These are phyloP conservation scores for Sphaeramia orbicularis DNA, from an alignment of 2,797 vertebrate genomes.

Conservation along the genomic window DNA sequence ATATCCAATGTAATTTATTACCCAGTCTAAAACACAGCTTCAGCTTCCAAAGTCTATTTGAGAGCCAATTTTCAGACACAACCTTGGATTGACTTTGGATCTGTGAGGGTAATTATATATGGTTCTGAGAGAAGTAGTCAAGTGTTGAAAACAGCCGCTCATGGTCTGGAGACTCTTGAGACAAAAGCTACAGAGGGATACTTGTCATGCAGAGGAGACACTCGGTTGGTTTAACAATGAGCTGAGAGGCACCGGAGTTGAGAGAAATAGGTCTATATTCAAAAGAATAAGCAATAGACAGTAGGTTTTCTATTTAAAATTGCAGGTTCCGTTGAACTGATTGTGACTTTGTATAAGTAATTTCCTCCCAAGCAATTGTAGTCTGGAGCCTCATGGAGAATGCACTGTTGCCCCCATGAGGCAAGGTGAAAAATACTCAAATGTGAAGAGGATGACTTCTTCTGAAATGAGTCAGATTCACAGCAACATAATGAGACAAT, in stretches of 20 bases:
- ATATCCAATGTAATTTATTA: slow-evolving; percentile 56
- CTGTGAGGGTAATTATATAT: slow-evolving; percentile 71
- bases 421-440: slow-evolving; percentile 1
- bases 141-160: slow-evolving; percentile 72
- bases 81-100: slow-evolving; percentile 78
- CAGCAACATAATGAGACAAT: slow-evolving; percentile 13
- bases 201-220: slow-evolving; percentile 75
- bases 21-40: slow-evolving; percentile 31
- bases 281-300: slow-evolving; percentile 56
- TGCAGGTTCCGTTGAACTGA: slow-evolving; percentile 46
- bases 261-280: slow-evolving; percentile 59
- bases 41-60: slow-evolving; percentile 46
- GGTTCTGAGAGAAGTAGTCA: slow-evolving; percentile 65
- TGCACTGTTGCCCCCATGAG: slow-evolving; percentile 46
- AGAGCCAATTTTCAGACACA: slow-evolving; percentile 62
- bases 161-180: slow-evolving; percentile 67
- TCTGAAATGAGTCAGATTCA: slow-evolving; percentile 15
- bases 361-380: slow-evolving; percentile 24
- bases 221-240: slow-evolving; percentile 56
- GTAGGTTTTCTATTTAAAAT: slow-evolving; percentile 44
- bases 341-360: slow-evolving; percentile 42
- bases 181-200: slow-evolving; percentile 68
- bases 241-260: slow-evolving; percentile 45
- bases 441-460: slow-evolving; percentile 9
- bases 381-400: slow-evolving; percentile 7